Conservation (phyloP, 2,888 invertebrate species). For the Colostygia pectinataria region DNA sequence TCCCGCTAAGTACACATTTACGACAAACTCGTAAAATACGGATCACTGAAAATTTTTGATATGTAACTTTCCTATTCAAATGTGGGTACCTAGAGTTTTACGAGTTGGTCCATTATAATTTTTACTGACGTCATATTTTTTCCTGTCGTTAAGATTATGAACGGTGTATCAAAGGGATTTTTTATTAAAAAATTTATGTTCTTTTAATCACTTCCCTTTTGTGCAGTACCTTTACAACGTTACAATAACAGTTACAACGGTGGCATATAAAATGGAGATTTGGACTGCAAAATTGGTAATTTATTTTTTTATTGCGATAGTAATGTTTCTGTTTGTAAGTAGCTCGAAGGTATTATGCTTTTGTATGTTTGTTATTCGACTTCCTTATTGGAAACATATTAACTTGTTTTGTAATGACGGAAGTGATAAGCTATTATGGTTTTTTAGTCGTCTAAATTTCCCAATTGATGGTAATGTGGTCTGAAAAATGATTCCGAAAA, state of each 20-base stretch:
- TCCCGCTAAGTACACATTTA: constrained; percentile 79
- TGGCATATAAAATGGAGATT: constrained; percentile 43
- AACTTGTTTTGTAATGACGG: not conserved
- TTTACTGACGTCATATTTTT: constrained; percentile 77
- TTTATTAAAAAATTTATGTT: constrained; percentile 68
- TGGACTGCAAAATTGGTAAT: constrained; percentile 30
- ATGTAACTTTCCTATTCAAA: constrained; percentile 83
- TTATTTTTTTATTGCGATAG: constrained; percentile 37
- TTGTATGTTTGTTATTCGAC: too few relatives aligned
- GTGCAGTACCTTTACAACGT: constrained; percentile 57
- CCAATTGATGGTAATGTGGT: too few relatives aligned
- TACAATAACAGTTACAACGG: too few relatives aligned
- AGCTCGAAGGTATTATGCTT: constrained; percentile 12
- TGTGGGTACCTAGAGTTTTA: constrained; percentile 59
- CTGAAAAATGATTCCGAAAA: too few relatives aligned
- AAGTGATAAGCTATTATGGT: too few relatives aligned
- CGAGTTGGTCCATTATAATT: constrained; percentile 77
- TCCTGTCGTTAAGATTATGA: constrained; percentile 69
- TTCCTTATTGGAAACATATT: constrained; percentile 25
- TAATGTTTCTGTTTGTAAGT: constrained; percentile 23
- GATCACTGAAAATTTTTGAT: constrained; percentile 83
- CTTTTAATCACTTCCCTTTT: constrained; percentile 80
- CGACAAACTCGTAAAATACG: constrained; percentile 81
- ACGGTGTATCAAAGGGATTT: constrained; percentile 73
- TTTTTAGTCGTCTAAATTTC: too few relatives aligned